Base-by-base conservation (phyloP, 2,113 vertebrate genomes). In the Scartelaos histophorus region DNA sequence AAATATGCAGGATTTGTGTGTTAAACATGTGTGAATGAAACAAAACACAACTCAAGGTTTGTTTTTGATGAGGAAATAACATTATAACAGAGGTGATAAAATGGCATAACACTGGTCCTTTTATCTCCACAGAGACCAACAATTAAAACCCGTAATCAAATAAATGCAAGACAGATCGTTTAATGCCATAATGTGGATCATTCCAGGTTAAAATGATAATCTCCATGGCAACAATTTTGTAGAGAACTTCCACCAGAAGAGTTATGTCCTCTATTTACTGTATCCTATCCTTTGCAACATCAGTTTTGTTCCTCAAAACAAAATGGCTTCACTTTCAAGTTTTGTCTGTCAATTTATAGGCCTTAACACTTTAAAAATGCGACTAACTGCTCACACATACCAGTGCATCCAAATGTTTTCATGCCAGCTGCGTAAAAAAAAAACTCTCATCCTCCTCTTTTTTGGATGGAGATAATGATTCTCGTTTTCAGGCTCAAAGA, bases 391-490 rank as follows among this genome's bases (percentile, higher is more conserved):
- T 25, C 49, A 62, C 29, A 69, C 61, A 74, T n/a, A 17, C 35
- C 16, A 73, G 57, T 60, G 66, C 72, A 73, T 76, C 64, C 62
- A 65, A 61, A 38, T 56, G 21, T 19, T 85, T 82, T 75, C 56
- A 43, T 61, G 74, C 80, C 72, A 67, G 56, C 80, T 5, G 71
- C 73, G 67, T 80, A 43, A 43, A 29, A 29, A 29, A 56, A 84
- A 85, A 79, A 75, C 71, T 80, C 62, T 58, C 75, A 76, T 78
- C 79, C 25, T 71, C 80, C 70, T 57, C 68, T 75, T 87, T 43
- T 87, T 70, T 69, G 56, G 72, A 78, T 76, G 67, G 70, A 84
- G 78, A 86, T 86, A 83, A 88, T 88, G 83, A 88, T 66, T 78
- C 81, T 82, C 72, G 43, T 80, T 83, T 82, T 76, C 76, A 80